A percentile compares a stretch with the other conserved stretches of the same genome.
Evolutionary conservation across 1,140 invertebrate species (phyloP).

Genomic region (Neomicropteryx cornuta): DNA sequence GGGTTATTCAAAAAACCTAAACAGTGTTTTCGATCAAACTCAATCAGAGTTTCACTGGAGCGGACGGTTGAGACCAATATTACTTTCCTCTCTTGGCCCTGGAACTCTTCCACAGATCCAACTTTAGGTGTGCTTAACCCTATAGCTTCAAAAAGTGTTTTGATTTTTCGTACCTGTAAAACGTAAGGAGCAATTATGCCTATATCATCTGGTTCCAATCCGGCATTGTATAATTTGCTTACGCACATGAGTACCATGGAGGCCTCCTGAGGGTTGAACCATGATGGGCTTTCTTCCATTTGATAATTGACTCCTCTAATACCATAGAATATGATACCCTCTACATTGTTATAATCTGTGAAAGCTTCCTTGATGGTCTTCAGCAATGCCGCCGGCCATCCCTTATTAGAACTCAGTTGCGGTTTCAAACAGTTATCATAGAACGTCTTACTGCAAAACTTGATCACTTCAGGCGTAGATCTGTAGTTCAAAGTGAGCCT

Average conservation of each 20-base stretch:
- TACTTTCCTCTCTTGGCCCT: constrained; percentile 80
- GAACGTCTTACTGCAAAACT: constrained; percentile 68
- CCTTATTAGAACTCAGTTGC: constrained; percentile 32
- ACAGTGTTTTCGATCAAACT: constrained; percentile 43
- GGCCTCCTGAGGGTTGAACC: constrained; percentile 83
- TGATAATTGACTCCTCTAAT: constrained; percentile 64
- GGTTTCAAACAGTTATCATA: constrained; percentile 63
- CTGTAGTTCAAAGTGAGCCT: constrained; percentile 67
- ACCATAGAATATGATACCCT: constrained; percentile 76
- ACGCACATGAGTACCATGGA: constrained; percentile 50
- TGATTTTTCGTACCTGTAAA: constrained; percentile 76
- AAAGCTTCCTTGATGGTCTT: constrained; percentile 30
- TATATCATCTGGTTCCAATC: constrained; percentile 58
- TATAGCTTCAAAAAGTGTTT: constrained; percentile 51
- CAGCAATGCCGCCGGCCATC: constrained; percentile 24
- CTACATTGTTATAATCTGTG: constrained; percentile 26
- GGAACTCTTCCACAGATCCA: constrained; percentile 92
- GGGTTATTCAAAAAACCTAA: constrained; percentile 68
- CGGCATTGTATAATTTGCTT: constrained; percentile 49
- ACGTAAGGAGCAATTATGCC: constrained; percentile 90
- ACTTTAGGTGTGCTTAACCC: constrained; percentile 66
- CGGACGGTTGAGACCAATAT: constrained; percentile 84
- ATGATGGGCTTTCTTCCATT: constrained; percentile 69
- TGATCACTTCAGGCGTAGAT: constrained; percentile 65
- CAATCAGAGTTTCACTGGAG: constrained; percentile 36